Evolutionary conservation across 2,888 invertebrate species (phyloP).

Genomic region (Hypomecis atomaria): DNA sequence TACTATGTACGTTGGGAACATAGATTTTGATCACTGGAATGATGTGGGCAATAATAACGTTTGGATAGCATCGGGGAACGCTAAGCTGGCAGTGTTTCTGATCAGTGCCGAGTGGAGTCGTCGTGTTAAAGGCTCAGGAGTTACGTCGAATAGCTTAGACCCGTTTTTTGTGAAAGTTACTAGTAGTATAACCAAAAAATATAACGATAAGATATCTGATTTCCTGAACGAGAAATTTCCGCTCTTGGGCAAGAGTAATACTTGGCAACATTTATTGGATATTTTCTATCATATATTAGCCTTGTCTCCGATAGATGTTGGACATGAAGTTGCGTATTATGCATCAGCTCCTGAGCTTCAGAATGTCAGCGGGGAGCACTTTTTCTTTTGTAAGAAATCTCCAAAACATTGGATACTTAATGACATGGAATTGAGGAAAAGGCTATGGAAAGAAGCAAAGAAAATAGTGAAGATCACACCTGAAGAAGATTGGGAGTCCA

Average conservation of each 20-base stretch:
- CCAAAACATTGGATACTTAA: conserved; percentile 11
- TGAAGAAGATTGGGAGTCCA: conserved; percentile 48
- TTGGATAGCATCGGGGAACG: conserved; percentile 61
- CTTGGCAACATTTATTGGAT: conserved; percentile 4
- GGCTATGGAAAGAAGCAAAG: conserved; percentile 69
- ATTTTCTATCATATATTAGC: neutral
- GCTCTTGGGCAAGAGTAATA: neutral
- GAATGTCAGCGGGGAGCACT: conserved; percentile 62
- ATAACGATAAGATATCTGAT: conserved; percentile 46
- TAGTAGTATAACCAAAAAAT: conserved; percentile 54
- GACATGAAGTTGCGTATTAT: conserved; percentile 62
- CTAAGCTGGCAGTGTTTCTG: conserved; percentile 86
- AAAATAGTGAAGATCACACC: conserved; percentile 58
- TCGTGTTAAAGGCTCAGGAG: conserved; percentile 81
- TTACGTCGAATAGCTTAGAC: conserved; percentile 88
- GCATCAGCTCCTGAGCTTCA: conserved; percentile 62
- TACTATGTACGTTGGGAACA: conserved; percentile 77
- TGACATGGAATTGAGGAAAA: conserved; percentile 53
- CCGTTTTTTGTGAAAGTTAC: conserved; percentile 70
- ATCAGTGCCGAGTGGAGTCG: conserved; percentile 85
- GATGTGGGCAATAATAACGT: conserved; percentile 61
- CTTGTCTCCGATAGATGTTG: conserved; percentile 59
- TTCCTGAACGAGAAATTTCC: conserved; percentile 50
- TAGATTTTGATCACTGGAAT: conserved; percentile 72
- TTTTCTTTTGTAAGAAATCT: conserved; percentile 64